Evolutionary conservation across 37 sponge, comb jelly and placozoan species (phyloP).

Genomic region (Agelas oroides): DNA sequence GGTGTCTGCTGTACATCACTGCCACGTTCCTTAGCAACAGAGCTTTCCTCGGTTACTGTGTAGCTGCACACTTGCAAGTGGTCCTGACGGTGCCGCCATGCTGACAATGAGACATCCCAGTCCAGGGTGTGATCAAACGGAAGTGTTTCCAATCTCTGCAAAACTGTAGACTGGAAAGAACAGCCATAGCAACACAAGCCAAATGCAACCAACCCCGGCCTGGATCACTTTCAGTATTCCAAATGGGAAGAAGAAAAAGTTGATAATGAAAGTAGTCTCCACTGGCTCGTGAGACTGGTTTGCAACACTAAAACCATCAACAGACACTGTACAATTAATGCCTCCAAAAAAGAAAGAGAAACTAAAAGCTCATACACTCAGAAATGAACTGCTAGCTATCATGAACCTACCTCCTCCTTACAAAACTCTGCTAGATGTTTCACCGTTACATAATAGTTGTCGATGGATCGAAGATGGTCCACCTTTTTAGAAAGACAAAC

Average conservation of each 20-base stretch:
- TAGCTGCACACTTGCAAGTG: too few species aligned
- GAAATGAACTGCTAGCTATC: too few species aligned
- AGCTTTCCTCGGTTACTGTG: background rate
- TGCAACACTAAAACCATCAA: too few species aligned
- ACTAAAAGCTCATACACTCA: too few species aligned
- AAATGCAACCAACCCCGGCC: too few species aligned
- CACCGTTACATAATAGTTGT: slow-evolving; percentile 56
- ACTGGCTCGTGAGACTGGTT: too few species aligned
- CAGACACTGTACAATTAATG: too few species aligned
- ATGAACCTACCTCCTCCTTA: slow-evolving; percentile 30
- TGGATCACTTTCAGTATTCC: too few species aligned
- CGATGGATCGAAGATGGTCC: slow-evolving; percentile 34
- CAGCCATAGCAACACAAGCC: too few species aligned
- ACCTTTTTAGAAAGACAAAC: slow-evolving; percentile 12
- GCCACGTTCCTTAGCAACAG: background rate
- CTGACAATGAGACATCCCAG: slow-evolving; percentile 34
- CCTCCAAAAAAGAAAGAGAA: too few species aligned
- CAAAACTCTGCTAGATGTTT: slow-evolving; percentile 32
- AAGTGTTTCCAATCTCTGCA: slow-evolving; percentile 29
- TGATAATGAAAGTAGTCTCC: too few species aligned
- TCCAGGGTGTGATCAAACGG: slow-evolving; percentile 16
- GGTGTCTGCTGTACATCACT: background rate
- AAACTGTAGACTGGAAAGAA: slow-evolving; percentile 3
- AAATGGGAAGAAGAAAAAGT: too few species aligned
- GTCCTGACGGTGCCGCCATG: slow-evolving; percentile 17